These are phyloP conservation scores for Brachionus rubens DNA, from an alignment of 1,140 invertebrate genomes.

Conservation along the genomic window DNA sequence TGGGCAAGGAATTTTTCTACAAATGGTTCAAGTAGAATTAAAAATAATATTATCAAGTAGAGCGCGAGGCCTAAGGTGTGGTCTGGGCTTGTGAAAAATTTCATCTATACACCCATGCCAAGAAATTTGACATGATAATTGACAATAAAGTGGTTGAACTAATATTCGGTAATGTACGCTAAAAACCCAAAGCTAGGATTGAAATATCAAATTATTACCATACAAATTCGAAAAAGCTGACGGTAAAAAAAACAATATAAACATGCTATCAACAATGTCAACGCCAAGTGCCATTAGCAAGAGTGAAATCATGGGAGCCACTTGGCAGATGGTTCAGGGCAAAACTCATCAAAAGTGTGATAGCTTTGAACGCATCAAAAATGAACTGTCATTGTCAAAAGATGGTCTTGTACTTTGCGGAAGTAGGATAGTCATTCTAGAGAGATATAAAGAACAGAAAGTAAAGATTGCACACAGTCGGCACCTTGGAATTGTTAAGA, in stretches of 20 bases:
- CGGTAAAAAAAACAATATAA: no score
- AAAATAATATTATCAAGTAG: conserved; percentile 51
- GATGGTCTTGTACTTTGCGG: conserved; percentile 41
- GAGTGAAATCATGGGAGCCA: no score
- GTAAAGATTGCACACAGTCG: conserved; percentile 48
- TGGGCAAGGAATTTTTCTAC: no score
- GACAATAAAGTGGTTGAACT: background rate
- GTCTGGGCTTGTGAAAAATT: background rate
- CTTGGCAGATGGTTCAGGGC: background rate
- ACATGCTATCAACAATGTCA: no score
- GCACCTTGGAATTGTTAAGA: conserved; percentile 49
- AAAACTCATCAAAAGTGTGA: background rate
- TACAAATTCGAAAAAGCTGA: no score
- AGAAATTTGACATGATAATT: background rate
- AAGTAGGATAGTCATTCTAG: conserved; percentile 48
- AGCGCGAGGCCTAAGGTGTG: conserved; percentile 50
- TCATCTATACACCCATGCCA: background rate
- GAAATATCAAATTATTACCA: no score
- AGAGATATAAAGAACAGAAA: conserved; percentile 20
- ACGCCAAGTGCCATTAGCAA: no score
- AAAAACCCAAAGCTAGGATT: background rate
- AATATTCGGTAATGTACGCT: background rate
- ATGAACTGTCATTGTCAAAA: background rate
- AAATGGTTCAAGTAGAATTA: no score
- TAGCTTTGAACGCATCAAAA: background rate